A percentile compares a stretch with the other conserved stretches of the same genome.
These are phyloP conservation scores for Ceratina calcarata DNA, from an alignment of 1,140 invertebrate species.

Conservation along the genomic window DNA sequence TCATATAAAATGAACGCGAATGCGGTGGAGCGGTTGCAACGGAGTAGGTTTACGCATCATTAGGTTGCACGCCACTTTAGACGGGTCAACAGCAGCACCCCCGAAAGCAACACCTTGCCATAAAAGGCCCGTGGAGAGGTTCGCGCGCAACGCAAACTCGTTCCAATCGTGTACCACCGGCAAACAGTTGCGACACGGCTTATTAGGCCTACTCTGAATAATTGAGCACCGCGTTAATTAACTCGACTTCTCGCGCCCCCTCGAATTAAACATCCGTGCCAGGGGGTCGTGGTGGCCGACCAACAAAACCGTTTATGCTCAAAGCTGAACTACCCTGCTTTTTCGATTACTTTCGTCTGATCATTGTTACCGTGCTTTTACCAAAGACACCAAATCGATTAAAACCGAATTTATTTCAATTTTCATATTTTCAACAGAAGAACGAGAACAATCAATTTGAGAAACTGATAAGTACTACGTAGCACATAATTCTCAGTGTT, in stretches of 20 bases:
- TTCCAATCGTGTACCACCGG: slow-evolving; percentile 40
- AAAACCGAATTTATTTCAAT: too few relatives aligned
- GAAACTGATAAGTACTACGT: too few relatives aligned
- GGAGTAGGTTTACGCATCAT: slow-evolving; percentile 9
- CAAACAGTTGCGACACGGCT: slow-evolving; percentile 51
- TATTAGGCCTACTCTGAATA: slow-evolving; percentile 38
- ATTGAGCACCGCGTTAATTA: slow-evolving; percentile 53
- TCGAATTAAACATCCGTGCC: slow-evolving; percentile 50
- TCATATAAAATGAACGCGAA: too few relatives aligned
- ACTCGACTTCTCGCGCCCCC: slow-evolving; percentile 44
- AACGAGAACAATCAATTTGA: too few relatives aligned
- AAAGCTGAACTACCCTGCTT: not conserved
- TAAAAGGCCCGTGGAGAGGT: slow-evolving; percentile 24
- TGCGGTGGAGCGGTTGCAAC: not conserved
- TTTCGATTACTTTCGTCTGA: too few relatives aligned
- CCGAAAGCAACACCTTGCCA: slow-evolving; percentile 28
- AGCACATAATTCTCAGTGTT: too few relatives aligned
- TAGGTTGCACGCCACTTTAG: slow-evolving; percentile 16
- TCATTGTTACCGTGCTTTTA: too few relatives aligned
- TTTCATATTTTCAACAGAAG: too few relatives aligned
- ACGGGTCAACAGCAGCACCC: slow-evolving; percentile 14
- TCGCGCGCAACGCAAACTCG: slow-evolving; percentile 41
- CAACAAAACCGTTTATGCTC: slow-evolving; percentile 18
- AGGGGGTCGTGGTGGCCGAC: not conserved
- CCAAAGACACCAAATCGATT: too few relatives aligned